phyloP scores from a whole-genome alignment of 1,140 invertebrate genomes.

The Macrocentrus cingulum region DNA sequence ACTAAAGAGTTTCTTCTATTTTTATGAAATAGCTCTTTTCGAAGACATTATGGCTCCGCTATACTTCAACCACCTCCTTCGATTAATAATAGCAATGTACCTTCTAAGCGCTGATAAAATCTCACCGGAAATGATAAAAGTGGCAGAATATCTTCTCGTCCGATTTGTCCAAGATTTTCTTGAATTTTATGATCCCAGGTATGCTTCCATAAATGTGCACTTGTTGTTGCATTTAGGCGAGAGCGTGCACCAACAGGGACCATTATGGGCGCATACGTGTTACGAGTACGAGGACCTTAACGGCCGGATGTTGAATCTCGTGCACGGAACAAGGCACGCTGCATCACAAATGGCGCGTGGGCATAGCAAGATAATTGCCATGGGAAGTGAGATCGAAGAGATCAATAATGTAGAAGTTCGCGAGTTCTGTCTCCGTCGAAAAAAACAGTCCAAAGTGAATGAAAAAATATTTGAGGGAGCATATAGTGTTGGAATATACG shows the following conservation, averaged over 20 bases:
- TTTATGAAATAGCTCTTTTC: constrained; percentile 28
- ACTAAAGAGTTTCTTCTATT: constrained; percentile 26
- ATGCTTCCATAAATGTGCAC: constrained; percentile 34
- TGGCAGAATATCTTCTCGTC: constrained; percentile 18
- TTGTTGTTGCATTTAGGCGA: constrained; percentile 31
- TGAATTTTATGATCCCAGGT: constrained; percentile 29
- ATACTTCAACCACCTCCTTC: constrained; percentile 18
- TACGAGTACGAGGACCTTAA: constrained; percentile 35
- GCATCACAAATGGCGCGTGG: constrained; percentile 29
- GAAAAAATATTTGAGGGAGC: too few species aligned
- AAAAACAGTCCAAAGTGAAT: too few species aligned
- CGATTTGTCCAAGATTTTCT: constrained; percentile 31
- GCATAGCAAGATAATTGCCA: constrained; percentile 25
- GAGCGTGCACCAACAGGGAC: constrained; percentile 27
- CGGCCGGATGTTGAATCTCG: constrained; percentile 25
- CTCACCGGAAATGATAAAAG: neutral
- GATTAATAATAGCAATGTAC: neutral
- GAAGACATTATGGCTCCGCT: constrained; percentile 26
- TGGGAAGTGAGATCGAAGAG: constrained; percentile 17
- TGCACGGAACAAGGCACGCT: constrained; percentile 33
- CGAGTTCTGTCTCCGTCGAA: too few species aligned
- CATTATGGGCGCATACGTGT: constrained; percentile 32
- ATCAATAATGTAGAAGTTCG: constrained; percentile 22
- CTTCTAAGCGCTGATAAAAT: constrained; percentile 8
- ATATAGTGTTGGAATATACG: too few species aligned